Percentiles rank a stretch among this genome's conserved stretches.
Conservation (phyloP, 2,113 vertebrate genomes). For the Eulemur rufifrons region DNA sequence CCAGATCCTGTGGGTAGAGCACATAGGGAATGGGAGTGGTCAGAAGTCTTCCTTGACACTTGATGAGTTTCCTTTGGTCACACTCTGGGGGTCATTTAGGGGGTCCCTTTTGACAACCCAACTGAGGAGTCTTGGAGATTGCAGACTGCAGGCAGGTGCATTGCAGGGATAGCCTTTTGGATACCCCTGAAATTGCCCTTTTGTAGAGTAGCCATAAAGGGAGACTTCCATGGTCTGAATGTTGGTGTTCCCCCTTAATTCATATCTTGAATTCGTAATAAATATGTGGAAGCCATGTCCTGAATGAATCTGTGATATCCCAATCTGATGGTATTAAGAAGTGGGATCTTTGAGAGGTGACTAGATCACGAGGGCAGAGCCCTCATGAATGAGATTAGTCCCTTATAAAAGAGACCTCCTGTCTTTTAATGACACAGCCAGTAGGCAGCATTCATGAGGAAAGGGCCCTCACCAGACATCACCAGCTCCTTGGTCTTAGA, state of each 20-base stretch:
- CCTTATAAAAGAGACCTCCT: not conserved
- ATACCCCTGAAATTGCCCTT: not conserved
- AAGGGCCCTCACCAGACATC: not conserved
- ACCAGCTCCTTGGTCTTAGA: not conserved
- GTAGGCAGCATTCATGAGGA: too few relatives aligned
- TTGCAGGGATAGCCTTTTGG: not conserved
- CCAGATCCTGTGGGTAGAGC: not conserved
- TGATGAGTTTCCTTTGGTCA: not conserved
- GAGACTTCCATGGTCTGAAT: not conserved
- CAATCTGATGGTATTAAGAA: not conserved
- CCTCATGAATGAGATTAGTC: not conserved
- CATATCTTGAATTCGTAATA: not conserved
- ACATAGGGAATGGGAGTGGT: not conserved
- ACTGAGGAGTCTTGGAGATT: not conserved
- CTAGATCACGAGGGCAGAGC: not conserved
- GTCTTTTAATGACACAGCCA: not conserved
- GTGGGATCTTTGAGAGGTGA: not conserved
- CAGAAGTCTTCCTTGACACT: not conserved
- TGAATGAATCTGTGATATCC: not conserved
- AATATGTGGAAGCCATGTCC: too few relatives aligned
- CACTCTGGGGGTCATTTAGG: not conserved
- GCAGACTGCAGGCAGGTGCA: not conserved
- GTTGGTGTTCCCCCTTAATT: not conserved
- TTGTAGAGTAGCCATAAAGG: not conserved
- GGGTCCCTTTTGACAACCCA: not conserved